Conservation (phyloP, 1,140 invertebrate species). For the Bursaphelenchus mucronatus region DNA sequence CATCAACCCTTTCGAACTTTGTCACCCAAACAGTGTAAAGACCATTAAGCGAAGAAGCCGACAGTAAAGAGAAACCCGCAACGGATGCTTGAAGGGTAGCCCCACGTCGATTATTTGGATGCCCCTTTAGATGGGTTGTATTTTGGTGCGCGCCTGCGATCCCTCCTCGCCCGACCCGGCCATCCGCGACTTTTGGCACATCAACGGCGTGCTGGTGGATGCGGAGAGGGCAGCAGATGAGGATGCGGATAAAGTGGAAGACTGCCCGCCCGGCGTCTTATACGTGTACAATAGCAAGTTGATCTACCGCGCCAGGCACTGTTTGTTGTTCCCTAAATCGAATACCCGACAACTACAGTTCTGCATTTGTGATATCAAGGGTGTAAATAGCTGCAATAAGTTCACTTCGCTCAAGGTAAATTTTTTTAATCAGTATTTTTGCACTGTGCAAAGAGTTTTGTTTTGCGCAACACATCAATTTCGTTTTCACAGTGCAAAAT, state of each 20-base stretch:
- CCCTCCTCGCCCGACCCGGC: slow-evolving; percentile 26
- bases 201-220: slow-evolving; percentile 19
- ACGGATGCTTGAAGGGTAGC: too few species aligned
- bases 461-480: too few species aligned
- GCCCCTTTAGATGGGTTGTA: slow-evolving; percentile 26
- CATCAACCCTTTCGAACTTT: too few species aligned
- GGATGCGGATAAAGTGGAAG: slow-evolving; percentile 9
- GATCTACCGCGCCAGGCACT: slow-evolving; percentile 28
- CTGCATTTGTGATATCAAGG: slow-evolving; percentile 30
- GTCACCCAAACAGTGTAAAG: too few species aligned
- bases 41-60: too few species aligned
- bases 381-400: slow-evolving; percentile 35
- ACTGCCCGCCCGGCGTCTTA: slow-evolving; percentile 29
- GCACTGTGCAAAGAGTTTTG: too few species aligned
- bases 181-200: slow-evolving; percentile 28
- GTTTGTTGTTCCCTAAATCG: slow-evolving; percentile 23
- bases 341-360: slow-evolving; percentile 21
- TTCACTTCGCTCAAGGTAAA: slow-evolving; percentile 35
- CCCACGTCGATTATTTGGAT: background rate
- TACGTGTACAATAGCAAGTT: slow-evolving; percentile 38
- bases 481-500: too few species aligned
- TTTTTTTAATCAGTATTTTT: background rate
- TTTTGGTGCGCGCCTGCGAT: slow-evolving; percentile 26
- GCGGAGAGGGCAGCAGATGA: background rate
- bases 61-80: too few species aligned